phyloP scores from a whole-genome alignment of 2,797 vertebrate species.

The Zenarchopterus dispar region DNA sequence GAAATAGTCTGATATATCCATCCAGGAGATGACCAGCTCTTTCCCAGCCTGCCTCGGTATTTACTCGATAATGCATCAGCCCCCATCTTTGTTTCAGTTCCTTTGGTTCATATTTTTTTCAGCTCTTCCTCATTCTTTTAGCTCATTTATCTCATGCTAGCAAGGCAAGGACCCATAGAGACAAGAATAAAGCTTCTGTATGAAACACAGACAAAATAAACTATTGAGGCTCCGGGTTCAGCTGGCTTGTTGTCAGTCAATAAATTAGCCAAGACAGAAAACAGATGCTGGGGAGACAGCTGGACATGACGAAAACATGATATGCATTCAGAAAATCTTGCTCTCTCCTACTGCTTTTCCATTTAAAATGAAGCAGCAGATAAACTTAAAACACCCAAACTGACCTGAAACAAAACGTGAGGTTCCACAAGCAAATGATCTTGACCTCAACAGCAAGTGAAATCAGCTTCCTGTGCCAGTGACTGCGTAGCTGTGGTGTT shows the following conservation, averaged over 20 bases:
- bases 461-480: background rate
- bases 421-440: background rate
- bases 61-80: slow-evolving; percentile 15
- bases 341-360: background rate
- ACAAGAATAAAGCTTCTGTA: slow-evolving; percentile 38
- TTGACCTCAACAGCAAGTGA: background rate
- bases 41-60: slow-evolving; percentile 27
- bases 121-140: slow-evolving; percentile 4
- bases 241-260: slow-evolving; percentile 34
- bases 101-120: background rate
- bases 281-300: slow-evolving; percentile 37
- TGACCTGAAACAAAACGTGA: no score
- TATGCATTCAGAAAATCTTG: slow-evolving; percentile 13
- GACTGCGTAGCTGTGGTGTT: background rate
- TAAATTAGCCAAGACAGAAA: slow-evolving; percentile 55
- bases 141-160: slow-evolving; percentile 22
- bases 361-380: background rate
- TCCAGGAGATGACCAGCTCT: slow-evolving; percentile 14
- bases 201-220: slow-evolving; percentile 33
- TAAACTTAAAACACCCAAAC: no score
- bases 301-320: slow-evolving; percentile 10
- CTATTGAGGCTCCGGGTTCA: slow-evolving; percentile 28
- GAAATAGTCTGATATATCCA: slow-evolving; percentile 16
- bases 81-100: slow-evolving; percentile 1
- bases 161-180: slow-evolving; percentile 33